Evolutionary conservation across 1,140 invertebrate species (phyloP), one percentile per base, ranked within the genome.

Genomic region (Chelonus insularis): DNA sequence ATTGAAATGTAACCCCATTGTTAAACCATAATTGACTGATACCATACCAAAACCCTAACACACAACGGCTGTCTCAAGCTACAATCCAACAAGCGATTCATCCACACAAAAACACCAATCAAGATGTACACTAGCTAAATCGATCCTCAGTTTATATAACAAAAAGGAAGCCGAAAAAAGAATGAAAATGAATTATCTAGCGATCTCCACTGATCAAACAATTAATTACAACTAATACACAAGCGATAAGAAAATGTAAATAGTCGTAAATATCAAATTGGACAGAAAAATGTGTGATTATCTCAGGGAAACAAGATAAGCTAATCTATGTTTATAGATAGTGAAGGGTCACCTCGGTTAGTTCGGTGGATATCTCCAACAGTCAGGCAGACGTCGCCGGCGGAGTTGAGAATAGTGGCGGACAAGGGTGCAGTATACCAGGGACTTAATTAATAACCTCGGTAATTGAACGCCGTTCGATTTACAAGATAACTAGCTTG

Each of bases 1-100:
- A 79, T 78, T 79, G 76, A 76, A 78, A 79, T 72, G 72, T 79
- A 77, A 79, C 72, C 68, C 68, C 71, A 77, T 78, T 79, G 76
- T 79, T 77, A 72, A 69, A 67, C 64, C 64, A 71, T 77, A 77
- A 78, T 79, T 77, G 72, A 77, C 72, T 75, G 73, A 75, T 74
- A 74, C 67, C 67, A 66, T 71, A 69, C 68, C 32, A 12, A 55
- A 14, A 4, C 23, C 12, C 45, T n/a, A 18, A 18, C 8, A 23
- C 45, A 23, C 23, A 11, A 25, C 2, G 45, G 23, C n/a, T 9
- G 21, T 18, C 50, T 32, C 50, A 32, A 32, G 23, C 21, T 34
- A 16, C 47, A 34, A 52, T 32, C 50, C 50, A 25, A 52, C 50
- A 36, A 21, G 34, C 52, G 52, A 55, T 55, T 55, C 39, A 55